A percentile compares a stretch with the other conserved stretches of the same genome.
Conservation (phyloP, 2,797 vertebrate species). For the Sebastes matsubarae region DNA sequence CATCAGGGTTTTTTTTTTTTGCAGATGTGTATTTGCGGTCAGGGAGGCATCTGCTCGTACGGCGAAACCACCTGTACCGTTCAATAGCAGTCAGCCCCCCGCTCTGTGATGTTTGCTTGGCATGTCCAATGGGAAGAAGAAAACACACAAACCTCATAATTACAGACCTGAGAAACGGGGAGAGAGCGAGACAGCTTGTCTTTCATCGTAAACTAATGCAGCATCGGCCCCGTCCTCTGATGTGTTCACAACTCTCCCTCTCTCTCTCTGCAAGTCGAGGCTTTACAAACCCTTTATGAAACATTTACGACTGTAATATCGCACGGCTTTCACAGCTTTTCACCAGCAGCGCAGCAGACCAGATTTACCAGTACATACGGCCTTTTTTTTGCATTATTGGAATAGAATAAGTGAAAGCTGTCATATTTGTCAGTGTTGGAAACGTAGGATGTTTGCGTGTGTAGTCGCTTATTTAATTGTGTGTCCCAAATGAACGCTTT, state of each 20-base stretch:
- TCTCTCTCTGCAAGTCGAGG: slow-evolving; percentile 44
- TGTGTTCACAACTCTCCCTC: slow-evolving; percentile 40
- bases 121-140: slow-evolving; percentile 59
- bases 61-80: slow-evolving; percentile 72
- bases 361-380: background rate
- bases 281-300: slow-evolving; percentile 27
- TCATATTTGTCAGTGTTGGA: background rate
- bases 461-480: background rate
- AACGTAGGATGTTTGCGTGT: background rate
- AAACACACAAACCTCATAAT: slow-evolving; percentile 66
- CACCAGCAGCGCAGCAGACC: background rate
- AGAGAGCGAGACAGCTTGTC: slow-evolving; percentile 49
- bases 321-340: slow-evolving; percentile 22
- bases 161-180: slow-evolving; percentile 57
- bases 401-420: too few relatives aligned
- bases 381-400: background rate
- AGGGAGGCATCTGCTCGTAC: slow-evolving; percentile 67
- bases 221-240: slow-evolving; percentile 33
- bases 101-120: slow-evolving; percentile 67
- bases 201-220: slow-evolving; percentile 74
- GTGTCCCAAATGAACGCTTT: slow-evolving; percentile 3
- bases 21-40: slow-evolving; percentile 62
- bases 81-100: slow-evolving; percentile 53
- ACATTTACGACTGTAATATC: slow-evolving; percentile 17
- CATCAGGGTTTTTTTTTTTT: slow-evolving; percentile 23